Evolutionary conservation across 2,113 vertebrate species (phyloP).

Genomic region (Brachyistius frenatus): DNA sequence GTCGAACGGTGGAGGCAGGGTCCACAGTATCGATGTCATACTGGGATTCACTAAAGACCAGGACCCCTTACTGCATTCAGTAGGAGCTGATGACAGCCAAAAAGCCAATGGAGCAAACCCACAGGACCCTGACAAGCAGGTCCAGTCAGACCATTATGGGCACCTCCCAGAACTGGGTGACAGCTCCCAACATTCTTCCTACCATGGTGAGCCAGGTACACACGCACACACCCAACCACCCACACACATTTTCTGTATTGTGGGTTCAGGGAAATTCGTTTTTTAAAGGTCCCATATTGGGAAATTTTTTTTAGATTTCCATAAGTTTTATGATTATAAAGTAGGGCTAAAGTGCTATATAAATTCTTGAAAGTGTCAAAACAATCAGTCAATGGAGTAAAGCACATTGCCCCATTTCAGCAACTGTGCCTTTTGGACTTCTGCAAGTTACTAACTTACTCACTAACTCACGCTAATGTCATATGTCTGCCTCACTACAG

Average conservation of each 20-base stretch:
- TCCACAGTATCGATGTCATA: constrained; percentile 87
- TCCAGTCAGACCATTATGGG: constrained; percentile 53
- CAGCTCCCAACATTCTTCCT: constrained; percentile 60
- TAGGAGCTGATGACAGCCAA: constrained; percentile 58
- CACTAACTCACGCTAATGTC: no score
- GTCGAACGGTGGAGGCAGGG: constrained; percentile 73
- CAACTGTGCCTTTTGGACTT: no score
- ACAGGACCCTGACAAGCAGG: constrained; percentile 64
- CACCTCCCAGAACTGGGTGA: constrained; percentile 79
- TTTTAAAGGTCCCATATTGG: no score
- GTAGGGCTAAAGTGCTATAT: no score
- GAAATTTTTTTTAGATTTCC: no score
- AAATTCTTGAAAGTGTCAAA: no score
- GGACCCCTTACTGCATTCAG: constrained; percentile 79
- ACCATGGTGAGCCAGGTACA: constrained; percentile 75
- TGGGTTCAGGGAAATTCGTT: no score
- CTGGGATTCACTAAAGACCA: constrained; percentile 88
- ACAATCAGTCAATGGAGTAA: no score
- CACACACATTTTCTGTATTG: neutral
- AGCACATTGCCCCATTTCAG: no score
- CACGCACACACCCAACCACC: neutral
- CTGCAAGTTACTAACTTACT: no score
- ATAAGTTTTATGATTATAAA: no score
- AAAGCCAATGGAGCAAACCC: constrained; percentile 64
- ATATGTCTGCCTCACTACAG: no score